Evolutionary conservation across 2,888 invertebrate genomes (phyloP), one percentile per base, ranked within the genome.

Genomic region (Automeris io): DNA sequence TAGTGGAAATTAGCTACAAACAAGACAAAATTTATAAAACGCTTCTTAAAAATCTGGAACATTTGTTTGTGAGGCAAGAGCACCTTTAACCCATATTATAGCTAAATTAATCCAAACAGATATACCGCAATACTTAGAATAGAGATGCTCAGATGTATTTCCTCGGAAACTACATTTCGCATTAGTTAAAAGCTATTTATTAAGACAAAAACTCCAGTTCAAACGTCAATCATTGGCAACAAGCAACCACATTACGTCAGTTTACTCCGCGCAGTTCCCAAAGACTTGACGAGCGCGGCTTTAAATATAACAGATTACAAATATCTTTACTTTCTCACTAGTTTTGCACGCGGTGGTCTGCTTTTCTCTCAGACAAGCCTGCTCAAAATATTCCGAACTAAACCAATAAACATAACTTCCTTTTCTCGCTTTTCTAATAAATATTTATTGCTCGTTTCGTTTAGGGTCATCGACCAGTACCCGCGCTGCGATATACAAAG

Each of bases 351-450:
- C 7, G 2, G 1, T n/a, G 8, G 29, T 29, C 29, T 16, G 29
- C n/a, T 29, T 16, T 29, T 8, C 5, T 22, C 12, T 11, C 32
- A 12, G 13, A 2, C 22, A 1, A 19, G 16, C 13, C 5, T 2
- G 3, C 16, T 31, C 37, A 37, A 37, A 22, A 37, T 37, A 37
- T 37, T 37, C 31, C 11, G 37, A 37, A 31, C 11, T 31, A 37
- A 23, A 9, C 9, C 29, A 37, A 47, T 43, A 42, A 57, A 47
- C 49, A 43, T 9, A 32, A 23, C 41, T 47, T 41, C 45, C 42
- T 26, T 26, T 26, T 12, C 13, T 26, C 5, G 12, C 6, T 13
- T 26, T 26, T 26, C 7, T 13, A 26, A 7, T 26, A 12, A 13
- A 26, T 5, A 7, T 13, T 26, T 12, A 1, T 26, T 24, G 11